phyloP scores from a whole-genome alignment of 2,113 vertebrate species.

The Thymallus thymallus region DNA sequence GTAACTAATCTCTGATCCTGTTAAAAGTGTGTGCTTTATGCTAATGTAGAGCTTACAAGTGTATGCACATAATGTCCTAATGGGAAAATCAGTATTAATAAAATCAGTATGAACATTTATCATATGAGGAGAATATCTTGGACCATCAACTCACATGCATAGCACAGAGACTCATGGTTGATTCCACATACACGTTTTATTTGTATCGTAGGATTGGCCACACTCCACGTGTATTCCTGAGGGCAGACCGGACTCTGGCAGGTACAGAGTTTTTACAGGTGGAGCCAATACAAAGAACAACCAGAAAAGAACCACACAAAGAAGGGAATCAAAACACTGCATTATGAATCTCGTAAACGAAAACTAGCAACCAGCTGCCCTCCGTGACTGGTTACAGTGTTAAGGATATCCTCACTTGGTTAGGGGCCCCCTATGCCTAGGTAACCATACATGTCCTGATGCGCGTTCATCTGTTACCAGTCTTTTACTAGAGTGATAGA shows the following conservation, averaged over 20 bases:
- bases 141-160: slow-evolving; percentile 3
- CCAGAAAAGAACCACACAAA: slow-evolving; percentile 38
- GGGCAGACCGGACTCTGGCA: slow-evolving; percentile 71
- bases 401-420: not conserved
- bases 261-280: slow-evolving; percentile 60
- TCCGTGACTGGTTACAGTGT: slow-evolving; percentile 16
- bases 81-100: not conserved
- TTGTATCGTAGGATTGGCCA: slow-evolving; percentile 72
- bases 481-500: not conserved
- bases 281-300: slow-evolving; percentile 56
- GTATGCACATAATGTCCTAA: not conserved
- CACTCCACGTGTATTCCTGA: slow-evolving; percentile 73
- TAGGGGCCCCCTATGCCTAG: slow-evolving; percentile 19
- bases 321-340: slow-evolving; percentile 39
- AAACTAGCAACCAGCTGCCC: slow-evolving; percentile 29
- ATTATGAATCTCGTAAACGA: slow-evolving; percentile 33
- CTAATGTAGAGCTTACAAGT: not conserved
- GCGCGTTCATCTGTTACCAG: not conserved
- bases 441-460: slow-evolving; percentile 16
- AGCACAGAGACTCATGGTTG: slow-evolving; percentile 21
- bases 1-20: not conserved
- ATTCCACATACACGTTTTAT: slow-evolving; percentile 78
- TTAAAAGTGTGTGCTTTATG: not conserved
- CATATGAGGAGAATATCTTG: not conserved
- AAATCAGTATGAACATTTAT: not conserved